Conservation (phyloP, 2,888 invertebrate genomes). For the Amphipoea lucens region DNA sequence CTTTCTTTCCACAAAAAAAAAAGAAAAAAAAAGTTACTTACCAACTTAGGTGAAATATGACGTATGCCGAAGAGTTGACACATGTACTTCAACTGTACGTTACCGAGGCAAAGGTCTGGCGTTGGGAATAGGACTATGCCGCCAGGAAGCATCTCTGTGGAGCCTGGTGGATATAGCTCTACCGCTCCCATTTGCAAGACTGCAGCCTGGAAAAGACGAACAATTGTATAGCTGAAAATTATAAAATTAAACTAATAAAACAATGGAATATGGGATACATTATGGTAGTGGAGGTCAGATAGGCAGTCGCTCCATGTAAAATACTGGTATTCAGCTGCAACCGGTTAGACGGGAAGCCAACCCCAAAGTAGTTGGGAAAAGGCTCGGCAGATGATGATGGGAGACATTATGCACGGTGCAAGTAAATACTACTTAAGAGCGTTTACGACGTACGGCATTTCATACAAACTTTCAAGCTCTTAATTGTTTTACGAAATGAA, state of each 20-base stretch:
- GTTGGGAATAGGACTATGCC: neutral
- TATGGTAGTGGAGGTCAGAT: too few species aligned
- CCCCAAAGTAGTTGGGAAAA: too few species aligned
- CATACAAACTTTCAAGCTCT: too few species aligned
- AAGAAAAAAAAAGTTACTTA: slow-evolving; percentile 44
- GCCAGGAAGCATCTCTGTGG: slow-evolving; percentile 39
- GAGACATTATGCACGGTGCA: neutral
- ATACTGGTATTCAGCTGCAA: too few species aligned
- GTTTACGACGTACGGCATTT: too few species aligned
- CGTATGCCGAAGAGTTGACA: slow-evolving; percentile 68
- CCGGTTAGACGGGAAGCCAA: too few species aligned
- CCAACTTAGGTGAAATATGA: slow-evolving; percentile 60
- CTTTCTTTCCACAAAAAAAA: neutral
- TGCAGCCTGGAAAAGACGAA: slow-evolving; percentile 65
- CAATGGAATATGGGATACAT: too few species aligned
- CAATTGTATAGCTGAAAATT: neutral
- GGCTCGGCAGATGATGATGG: too few species aligned
- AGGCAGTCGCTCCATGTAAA: too few species aligned
- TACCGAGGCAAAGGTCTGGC: slow-evolving; percentile 66
- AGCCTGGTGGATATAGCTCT: slow-evolving; percentile 72
- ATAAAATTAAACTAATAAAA: neutral
- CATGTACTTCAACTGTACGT: slow-evolving; percentile 57
- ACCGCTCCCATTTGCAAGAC: slow-evolving; percentile 69
- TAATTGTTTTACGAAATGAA: too few species aligned
- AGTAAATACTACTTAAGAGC: neutral